These are phyloP conservation scores for Drosophila orosa DNA, from an alignment of 1,140 invertebrate genomes.

Conservation along the genomic window DNA sequence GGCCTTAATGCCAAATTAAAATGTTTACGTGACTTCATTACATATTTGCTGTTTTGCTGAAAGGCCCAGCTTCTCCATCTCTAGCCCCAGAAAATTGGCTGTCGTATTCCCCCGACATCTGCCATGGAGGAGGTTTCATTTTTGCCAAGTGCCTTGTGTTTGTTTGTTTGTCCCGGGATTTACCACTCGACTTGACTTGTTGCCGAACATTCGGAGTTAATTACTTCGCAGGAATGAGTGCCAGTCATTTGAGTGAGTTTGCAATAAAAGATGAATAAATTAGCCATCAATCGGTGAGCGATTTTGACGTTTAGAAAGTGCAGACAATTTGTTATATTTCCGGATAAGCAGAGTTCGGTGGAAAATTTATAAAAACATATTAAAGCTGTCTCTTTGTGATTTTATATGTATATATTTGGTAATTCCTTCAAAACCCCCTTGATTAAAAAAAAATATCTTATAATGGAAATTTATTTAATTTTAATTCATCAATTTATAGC, in stretches of 20 bases:
- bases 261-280: conserved; percentile 35
- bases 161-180: conserved; percentile 29
- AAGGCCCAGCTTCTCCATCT: neutral
- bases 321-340: neutral
- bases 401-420: too few species aligned
- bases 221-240: conserved; percentile 30
- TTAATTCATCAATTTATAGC: neutral
- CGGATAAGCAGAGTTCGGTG: neutral
- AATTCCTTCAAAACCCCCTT: too few species aligned
- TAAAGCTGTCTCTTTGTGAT: neutral
- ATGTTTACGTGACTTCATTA: conserved; percentile 81
- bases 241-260: conserved; percentile 14
- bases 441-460: too few species aligned
- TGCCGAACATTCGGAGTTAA: conserved; percentile 36
- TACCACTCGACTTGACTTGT: conserved; percentile 52
- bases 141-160: conserved; percentile 5
- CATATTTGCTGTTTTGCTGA: conserved; percentile 38
- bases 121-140: neutral
- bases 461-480: neutral
- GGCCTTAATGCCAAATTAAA: conserved; percentile 77
- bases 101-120: conserved; percentile 10
- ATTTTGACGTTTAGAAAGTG: neutral
- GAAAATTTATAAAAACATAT: too few species aligned
- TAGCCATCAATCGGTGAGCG: conserved; percentile 13
- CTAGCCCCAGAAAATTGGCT: conserved; percentile 5